Evolutionary conservation across 2,888 invertebrate genomes (phyloP).

Genomic region (Camponotus fellah): DNA sequence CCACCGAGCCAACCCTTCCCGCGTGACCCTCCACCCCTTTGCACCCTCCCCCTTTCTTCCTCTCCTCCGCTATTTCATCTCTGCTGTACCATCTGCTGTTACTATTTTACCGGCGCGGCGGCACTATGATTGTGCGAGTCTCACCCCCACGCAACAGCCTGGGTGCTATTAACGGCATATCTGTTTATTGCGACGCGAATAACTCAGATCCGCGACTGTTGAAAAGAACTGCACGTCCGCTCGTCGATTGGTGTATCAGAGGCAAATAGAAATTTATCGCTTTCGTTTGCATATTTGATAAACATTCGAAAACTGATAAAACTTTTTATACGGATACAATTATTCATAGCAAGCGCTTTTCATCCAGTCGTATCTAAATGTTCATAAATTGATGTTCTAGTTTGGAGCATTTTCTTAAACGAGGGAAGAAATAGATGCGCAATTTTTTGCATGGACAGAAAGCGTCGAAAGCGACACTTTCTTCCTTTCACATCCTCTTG

Average conservation of each 20-base stretch:
- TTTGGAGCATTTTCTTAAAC: neutral
- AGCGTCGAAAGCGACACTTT: neutral
- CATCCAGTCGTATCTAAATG: neutral
- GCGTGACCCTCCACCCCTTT: slow-evolving; percentile 50
- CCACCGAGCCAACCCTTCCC: slow-evolving; percentile 76
- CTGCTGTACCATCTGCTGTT: slow-evolving; percentile 85
- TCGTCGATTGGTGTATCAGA: neutral
- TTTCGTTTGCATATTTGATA: neutral
- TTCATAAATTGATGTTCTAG: slow-evolving; percentile 1
- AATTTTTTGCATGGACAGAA: neutral
- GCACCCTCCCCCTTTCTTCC: slow-evolving; percentile 28
- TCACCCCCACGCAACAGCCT: slow-evolving; percentile 50
- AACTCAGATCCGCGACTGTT: slow-evolving; percentile 74
- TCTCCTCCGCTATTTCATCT: slow-evolving; percentile 57
- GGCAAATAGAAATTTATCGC: neutral
- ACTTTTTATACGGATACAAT: slow-evolving; percentile 5
- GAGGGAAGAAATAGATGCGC: neutral
- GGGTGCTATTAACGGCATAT: slow-evolving; percentile 80
- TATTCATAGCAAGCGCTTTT: neutral
- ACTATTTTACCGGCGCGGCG: slow-evolving; percentile 84
- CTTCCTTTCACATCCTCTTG: neutral
- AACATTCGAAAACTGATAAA: neutral
- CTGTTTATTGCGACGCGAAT: slow-evolving; percentile 83
- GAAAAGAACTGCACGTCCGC: neutral
- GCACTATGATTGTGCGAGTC: slow-evolving; percentile 78